Conservation (phyloP, 92 coral and sea anemone genomes). For the Actinernus sp. region DNA sequence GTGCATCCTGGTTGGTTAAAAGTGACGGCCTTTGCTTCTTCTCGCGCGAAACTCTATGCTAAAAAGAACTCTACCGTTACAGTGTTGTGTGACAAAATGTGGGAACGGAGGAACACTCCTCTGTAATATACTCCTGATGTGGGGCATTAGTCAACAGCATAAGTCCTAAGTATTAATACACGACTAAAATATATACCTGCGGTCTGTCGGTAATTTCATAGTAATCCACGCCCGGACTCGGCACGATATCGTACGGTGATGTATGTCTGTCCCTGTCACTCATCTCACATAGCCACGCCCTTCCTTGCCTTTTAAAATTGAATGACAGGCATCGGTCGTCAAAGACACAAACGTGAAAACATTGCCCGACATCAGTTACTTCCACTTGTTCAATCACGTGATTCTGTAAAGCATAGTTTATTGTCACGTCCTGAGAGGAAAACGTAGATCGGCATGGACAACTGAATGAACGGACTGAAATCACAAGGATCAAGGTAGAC, state of each 20-base stretch:
- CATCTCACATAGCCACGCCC: slow-evolving; percentile 17
- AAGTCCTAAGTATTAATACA: too few relatives aligned
- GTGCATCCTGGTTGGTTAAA: too few relatives aligned
- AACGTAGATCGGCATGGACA: slow-evolving; percentile 21
- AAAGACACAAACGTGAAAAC: slow-evolving; percentile 20
- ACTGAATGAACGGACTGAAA: neutral
- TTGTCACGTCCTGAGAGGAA: slow-evolving; percentile 12
- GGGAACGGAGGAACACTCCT: too few relatives aligned
- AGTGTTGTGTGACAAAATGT: too few relatives aligned
- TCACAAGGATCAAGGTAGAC: neutral
- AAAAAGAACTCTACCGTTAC: too few relatives aligned
- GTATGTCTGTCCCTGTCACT: neutral
- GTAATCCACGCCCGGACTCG: neutral
- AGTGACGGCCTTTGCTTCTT: too few relatives aligned
- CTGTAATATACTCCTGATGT: too few relatives aligned
- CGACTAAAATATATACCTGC: too few relatives aligned
- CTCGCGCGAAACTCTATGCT: too few relatives aligned
- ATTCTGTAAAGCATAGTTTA: neutral
- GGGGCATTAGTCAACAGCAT: too few relatives aligned
- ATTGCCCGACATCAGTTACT: slow-evolving; percentile 15
- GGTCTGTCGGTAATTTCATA: slow-evolving; percentile 14
- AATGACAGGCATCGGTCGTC: slow-evolving; percentile 17
- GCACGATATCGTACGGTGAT: neutral
- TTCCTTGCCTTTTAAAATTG: neutral
- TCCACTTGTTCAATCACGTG: slow-evolving; percentile 12